Percentiles rank a stretch among this genome's conserved stretches.
These are phyloP conservation scores for Wiebesia pumilae DNA, from an alignment of 1,140 invertebrate species.

Conservation along the genomic window DNA sequence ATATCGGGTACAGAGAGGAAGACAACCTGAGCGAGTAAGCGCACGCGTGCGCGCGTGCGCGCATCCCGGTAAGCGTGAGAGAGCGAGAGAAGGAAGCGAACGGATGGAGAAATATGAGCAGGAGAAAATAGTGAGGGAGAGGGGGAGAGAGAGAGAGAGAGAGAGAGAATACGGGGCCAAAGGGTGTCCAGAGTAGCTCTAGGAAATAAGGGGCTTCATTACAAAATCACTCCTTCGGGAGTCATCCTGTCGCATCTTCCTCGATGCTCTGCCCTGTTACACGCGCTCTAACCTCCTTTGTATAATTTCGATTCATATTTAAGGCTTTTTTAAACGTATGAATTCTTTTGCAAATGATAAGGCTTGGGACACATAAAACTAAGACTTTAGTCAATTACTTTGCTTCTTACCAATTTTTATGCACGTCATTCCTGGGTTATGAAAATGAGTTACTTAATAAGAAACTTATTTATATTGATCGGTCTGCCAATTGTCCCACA, in stretches of 20 bases:
- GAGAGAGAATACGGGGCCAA: conserved; percentile 45
- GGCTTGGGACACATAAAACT: background rate
- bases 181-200: conserved; percentile 56
- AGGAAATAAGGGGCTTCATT: conserved; percentile 66
- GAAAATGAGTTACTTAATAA: too few relatives aligned
- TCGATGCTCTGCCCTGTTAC: conserved; percentile 58
- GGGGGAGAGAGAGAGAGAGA: background rate
- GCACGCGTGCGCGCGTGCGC: background rate
- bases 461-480: too few relatives aligned
- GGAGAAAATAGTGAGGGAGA: background rate
- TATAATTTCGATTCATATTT: conserved; percentile 31
- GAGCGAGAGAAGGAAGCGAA: background rate
- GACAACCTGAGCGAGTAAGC: background rate
- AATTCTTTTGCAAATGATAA: background rate
- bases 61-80: background rate
- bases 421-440: background rate
- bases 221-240: conserved; percentile 67
- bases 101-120: background rate
- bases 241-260: conserved; percentile 63
- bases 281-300: conserved; percentile 28
- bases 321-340: conserved; percentile 22
- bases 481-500: too few relatives aligned
- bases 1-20: background rate
- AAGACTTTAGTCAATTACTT: conserved; percentile 5
- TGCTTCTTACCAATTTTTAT: background rate